Conservation (phyloP, 23 tunicate species). For the Ciona savignyi region DNA sequence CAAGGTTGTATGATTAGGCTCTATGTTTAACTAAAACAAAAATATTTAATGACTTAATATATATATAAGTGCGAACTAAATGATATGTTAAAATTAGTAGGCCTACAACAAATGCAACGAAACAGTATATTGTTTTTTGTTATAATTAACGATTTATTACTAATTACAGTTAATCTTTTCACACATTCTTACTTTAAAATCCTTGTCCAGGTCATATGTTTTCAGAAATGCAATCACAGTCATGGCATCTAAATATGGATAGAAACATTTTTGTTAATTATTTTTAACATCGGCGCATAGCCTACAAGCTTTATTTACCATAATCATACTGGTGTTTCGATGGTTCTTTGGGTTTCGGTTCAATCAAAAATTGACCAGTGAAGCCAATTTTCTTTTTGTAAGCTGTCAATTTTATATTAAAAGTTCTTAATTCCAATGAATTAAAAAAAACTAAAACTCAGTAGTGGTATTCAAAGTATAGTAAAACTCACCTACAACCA, state of each 20-base stretch:
- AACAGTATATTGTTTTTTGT: not conserved
- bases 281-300: too few relatives aligned
- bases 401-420: constrained; percentile 15
- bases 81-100: too few relatives aligned
- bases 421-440: too few relatives aligned
- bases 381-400: constrained; percentile 95
- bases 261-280: too few relatives aligned
- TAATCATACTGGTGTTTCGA: constrained; percentile 92
- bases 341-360: constrained; percentile 97
- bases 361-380: constrained; percentile 78
- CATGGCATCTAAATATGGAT: constrained; percentile 67
- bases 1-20: constrained; percentile 91
- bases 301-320: constrained; percentile 25
- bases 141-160: not conserved
- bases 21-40: constrained; percentile 70
- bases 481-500: constrained; percentile 73
- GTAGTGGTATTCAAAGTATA: not conserved
- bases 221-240: constrained; percentile 92
- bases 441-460: too few relatives aligned
- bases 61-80: too few relatives aligned
- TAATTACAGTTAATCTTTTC: not conserved
- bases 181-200: constrained; percentile 67
- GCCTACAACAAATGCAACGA: too few relatives aligned
- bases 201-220: constrained; percentile 78
- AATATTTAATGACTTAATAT: not conserved